Evolutionary conservation across 2,888 invertebrate genomes (phyloP), one percentile per base, ranked within the genome.

Genomic region (Nomada ruficornis): DNA sequence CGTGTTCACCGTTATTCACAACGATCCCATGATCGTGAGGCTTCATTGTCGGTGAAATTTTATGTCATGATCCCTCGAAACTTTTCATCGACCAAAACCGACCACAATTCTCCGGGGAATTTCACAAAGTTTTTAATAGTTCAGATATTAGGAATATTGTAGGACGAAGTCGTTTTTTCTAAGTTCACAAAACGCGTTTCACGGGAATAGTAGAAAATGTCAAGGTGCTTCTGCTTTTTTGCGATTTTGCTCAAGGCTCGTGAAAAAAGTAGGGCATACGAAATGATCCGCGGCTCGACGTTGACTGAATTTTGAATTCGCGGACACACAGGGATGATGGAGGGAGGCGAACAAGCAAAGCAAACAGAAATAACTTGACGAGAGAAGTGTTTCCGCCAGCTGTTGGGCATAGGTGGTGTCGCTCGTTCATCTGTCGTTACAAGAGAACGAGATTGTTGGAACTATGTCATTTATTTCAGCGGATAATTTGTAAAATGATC

Each of bases 261-360:
- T 20, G 20, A n/a, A 54, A 77, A 50, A 86, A 84, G 78, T 84
- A 70, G 79, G 64, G 23, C 80, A 75, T 26, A 65, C 80, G 83
- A 80, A 76, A 81, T 75, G 85, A 76, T 71, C 82, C 84, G 86
- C 80, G 86, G 88, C 82, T 71, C 80, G 80, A 88, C 77, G 85
- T 83, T 72, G 83, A 91, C 90, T 91, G 88, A 90, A 88, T 90
- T 88, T 89, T 73, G 85, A 86, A 88, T 90, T 89, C 87, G 74
- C 82, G 80, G 77, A 83, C 60, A 77, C 36, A 26, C 81, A 80
- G 77, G 75, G 62, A 65, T 77, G 71, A 75, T 68, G 83, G 78
- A 73, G 82, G 83, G 76, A 78, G 86, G 81, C 79, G 83, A 60
- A 71, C 77, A 73, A 68, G 67, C 76, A 77, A 86, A 78, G 65